Conservation (phyloP, 2,113 vertebrate species). For the Turnix velox region DNA sequence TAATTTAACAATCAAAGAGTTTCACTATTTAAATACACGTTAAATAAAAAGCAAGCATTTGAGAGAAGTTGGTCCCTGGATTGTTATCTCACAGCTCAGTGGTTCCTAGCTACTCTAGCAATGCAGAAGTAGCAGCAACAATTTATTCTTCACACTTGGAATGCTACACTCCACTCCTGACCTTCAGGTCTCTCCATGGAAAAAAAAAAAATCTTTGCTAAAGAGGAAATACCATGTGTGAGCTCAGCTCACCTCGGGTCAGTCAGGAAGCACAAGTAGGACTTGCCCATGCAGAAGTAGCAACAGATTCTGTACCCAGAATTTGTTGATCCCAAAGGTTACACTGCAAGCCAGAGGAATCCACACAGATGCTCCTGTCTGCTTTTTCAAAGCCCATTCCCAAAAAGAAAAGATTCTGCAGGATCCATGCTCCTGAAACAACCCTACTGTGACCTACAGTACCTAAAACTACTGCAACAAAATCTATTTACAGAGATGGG, state of each 20-base stretch:
- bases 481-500: neutral
- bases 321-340: neutral
- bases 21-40: conserved; percentile 28
- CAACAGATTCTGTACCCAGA: neutral
- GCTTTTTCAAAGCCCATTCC: neutral
- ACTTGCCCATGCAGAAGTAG: neutral
- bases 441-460: neutral
- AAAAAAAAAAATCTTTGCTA: neutral
- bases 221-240: neutral
- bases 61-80: neutral
- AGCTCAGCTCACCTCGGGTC: neutral
- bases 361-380: neutral
- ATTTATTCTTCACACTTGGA: neutral
- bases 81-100: neutral
- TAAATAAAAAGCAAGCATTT: conserved; percentile 32
- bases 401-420: neutral
- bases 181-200: neutral
- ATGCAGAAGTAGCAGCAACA: neutral
- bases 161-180: neutral
- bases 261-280: neutral
- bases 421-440: neutral
- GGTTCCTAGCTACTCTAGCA: neutral
- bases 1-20: conserved; percentile 25
- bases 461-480: neutral
- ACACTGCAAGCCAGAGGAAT: neutral